Evolutionary conservation across 2,888 invertebrate species (phyloP).

Genomic region (Charanyca ferruginea): DNA sequence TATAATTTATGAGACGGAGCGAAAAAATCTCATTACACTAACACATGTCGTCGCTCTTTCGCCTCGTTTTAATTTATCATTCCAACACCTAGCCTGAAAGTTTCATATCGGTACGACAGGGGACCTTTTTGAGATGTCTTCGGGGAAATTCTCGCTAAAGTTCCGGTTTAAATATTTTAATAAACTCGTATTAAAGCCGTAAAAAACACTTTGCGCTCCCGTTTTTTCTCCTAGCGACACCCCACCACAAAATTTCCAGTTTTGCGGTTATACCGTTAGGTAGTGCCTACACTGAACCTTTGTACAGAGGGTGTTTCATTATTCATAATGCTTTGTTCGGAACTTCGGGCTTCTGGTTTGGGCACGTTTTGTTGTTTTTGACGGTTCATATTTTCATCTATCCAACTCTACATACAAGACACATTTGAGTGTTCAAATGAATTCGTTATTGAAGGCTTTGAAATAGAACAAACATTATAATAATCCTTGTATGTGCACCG

Average conservation of each 20-base stretch:
- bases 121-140: constrained; percentile 85
- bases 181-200: constrained; percentile 90
- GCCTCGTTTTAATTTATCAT: constrained; percentile 87
- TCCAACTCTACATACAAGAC: constrained; percentile 45
- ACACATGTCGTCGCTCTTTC: constrained; percentile 76
- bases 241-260: constrained; percentile 76
- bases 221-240: constrained; percentile 82
- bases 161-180: constrained; percentile 90
- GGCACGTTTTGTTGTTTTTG: constrained; percentile 83
- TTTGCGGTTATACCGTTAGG: constrained; percentile 70
- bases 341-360: constrained; percentile 80
- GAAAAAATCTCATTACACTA: constrained; percentile 75
- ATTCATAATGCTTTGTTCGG: constrained; percentile 89
- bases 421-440: constrained; percentile 40
- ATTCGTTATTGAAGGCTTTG: constrained; percentile 19
- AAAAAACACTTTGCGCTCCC: constrained; percentile 89
- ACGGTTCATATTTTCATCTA: constrained; percentile 74
- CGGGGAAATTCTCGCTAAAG: constrained; percentile 89
- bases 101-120: constrained; percentile 78
- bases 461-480: constrained; percentile 18
- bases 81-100: constrained; percentile 80
- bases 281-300: constrained; percentile 69
- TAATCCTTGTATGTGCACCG: constrained; percentile 8
- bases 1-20: constrained; percentile 64
- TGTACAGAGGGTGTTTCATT: constrained; percentile 86